These are phyloP conservation scores for Drosophila orosa DNA, from an alignment of 1,140 invertebrate genomes.

Conservation along the genomic window DNA sequence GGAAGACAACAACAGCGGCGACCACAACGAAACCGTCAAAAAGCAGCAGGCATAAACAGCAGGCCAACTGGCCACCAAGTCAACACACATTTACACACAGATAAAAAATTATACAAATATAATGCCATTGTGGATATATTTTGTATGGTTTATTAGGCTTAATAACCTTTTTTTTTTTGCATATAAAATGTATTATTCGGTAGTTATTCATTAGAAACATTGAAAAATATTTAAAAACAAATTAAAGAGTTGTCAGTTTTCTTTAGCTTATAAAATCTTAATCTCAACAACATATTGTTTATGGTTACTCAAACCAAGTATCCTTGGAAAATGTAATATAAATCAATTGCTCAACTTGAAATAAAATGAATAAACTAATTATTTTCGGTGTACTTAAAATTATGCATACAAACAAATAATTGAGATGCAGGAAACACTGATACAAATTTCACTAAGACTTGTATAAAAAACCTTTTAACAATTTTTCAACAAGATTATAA, in stretches of 20 bases:
- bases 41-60: slow-evolving; percentile 73
- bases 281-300: too few relatives aligned
- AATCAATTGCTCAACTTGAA: neutral
- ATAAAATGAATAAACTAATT: too few relatives aligned
- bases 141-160: neutral
- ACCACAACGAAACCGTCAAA: slow-evolving; percentile 72
- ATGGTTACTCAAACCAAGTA: too few relatives aligned
- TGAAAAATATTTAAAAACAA: neutral
- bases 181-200: neutral
- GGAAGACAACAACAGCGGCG: slow-evolving; percentile 34
- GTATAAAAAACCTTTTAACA: neutral
- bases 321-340: too few relatives aligned
- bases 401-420: neutral
- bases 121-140: neutral
- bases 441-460: too few relatives aligned
- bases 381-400: neutral
- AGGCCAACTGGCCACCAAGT: slow-evolving; percentile 45
- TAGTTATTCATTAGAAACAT: neutral
- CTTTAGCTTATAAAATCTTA: neutral
- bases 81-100: slow-evolving; percentile 18
- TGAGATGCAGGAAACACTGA: accelerated
- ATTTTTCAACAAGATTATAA: neutral
- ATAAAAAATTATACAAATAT: slow-evolving; percentile 1
- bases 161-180: neutral
- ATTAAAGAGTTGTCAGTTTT: neutral